Evolutionary conservation across 2,888 invertebrate species (phyloP).

Genomic region (Eristalis intricaria): DNA sequence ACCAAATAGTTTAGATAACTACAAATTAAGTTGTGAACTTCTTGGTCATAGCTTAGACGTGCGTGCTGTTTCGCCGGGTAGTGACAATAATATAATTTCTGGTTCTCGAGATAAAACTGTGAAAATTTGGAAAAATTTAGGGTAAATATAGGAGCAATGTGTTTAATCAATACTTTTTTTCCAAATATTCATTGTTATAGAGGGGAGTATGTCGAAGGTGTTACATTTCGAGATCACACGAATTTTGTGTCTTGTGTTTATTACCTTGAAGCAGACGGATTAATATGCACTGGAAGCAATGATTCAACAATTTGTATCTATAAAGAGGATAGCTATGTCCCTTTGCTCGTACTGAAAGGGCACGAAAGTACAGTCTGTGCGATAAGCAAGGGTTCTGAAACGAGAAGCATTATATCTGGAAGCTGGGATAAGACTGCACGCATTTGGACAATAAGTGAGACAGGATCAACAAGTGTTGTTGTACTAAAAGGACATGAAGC

Average conservation of each 20-base stretch:
- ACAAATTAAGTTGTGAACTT: slow-evolving; percentile 90
- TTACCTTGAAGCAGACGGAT: slow-evolving; percentile 87
- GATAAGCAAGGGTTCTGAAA: slow-evolving; percentile 81
- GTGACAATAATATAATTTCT: slow-evolving; percentile 88
- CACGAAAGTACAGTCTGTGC: slow-evolving; percentile 84
- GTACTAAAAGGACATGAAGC: slow-evolving; percentile 88
- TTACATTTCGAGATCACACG: slow-evolving; percentile 89
- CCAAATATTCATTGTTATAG: slow-evolving; percentile 6
- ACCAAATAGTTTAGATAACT: slow-evolving; percentile 81
- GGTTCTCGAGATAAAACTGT: slow-evolving; percentile 94
- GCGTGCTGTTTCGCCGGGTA: slow-evolving; percentile 85
- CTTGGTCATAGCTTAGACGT: slow-evolving; percentile 93
- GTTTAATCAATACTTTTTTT: background rate
- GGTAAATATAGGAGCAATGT: slow-evolving; percentile 79
- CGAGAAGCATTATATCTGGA: slow-evolving; percentile 88
- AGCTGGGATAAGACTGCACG: slow-evolving; percentile 97
- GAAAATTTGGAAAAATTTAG: slow-evolving; percentile 91
- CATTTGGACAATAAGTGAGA: slow-evolving; percentile 87
- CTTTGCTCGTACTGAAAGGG: slow-evolving; percentile 87
- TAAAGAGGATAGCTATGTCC: slow-evolving; percentile 86
- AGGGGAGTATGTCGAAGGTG: slow-evolving; percentile 84
- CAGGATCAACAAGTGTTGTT: slow-evolving; percentile 82
- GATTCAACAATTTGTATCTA: slow-evolving; percentile 92
- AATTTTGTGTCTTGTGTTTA: slow-evolving; percentile 93
- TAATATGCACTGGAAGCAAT: slow-evolving; percentile 94